Base-by-base conservation (phyloP, 2,888 invertebrate species). In the Lutraria lutraria region DNA sequence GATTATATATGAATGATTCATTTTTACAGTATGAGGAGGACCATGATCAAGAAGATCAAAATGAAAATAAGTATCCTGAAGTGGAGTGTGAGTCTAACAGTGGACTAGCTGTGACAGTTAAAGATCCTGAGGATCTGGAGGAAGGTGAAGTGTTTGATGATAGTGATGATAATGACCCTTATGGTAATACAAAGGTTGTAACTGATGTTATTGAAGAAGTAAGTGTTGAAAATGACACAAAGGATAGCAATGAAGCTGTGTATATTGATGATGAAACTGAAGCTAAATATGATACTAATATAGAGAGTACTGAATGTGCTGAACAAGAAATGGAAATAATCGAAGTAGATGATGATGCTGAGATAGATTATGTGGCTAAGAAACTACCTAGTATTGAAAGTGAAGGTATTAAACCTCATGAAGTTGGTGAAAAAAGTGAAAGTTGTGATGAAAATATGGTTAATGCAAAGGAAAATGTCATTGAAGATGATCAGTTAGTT, bases 141-240 rank as follows among this genome's bases (percentile, higher is more conserved):
- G 92, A 89, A 76, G 92, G 87, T 19, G 90, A 90, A 34, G 90
- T 85, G 15, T 87, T 80, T 89, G 92, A 93, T 83, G 90, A 88
- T 76, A 86, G 88, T 25, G 68, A 31, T 68, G 87, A 63, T 60
- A 31, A 54, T 29, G 76, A 31, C 25, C 21, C 56, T 15, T 31
- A 29, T 15, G 68, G 81, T 60, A 68, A 6, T 76, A 72, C 43
- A 56, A 53, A 85, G 21, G n/a, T 13, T 43, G 76, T 68, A 21
- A 79, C 43, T 82, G 86, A 88, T 53, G 87, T 63, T 72, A 86
- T 80, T 25, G 87, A 88, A 76, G 87, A 80, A 13, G 31, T 56
- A 34, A 34, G 0, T 79, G 76, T n/a, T 72, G 43, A 76, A 13
- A 76, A 25, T 79, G 79, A 79, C 80, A n/a, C n/a, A n/a, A n/a